Evolutionary conservation across 2,797 vertebrate genomes (phyloP).

Genomic region (Trichosurus vulpecula): DNA sequence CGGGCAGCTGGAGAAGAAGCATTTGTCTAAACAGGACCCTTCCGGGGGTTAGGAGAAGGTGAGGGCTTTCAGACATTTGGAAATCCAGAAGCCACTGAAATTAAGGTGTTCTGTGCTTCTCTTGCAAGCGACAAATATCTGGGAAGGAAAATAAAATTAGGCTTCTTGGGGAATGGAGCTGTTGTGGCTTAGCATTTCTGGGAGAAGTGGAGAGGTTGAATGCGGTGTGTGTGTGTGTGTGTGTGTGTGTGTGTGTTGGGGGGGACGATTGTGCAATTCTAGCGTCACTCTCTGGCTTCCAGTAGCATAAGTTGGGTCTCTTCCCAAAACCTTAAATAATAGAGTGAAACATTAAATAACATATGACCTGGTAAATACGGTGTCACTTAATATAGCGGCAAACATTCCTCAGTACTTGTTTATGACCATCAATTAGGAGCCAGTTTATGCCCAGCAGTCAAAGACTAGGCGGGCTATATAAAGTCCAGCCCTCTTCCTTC

Average conservation of each 20-base stretch:
- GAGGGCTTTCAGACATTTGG: no score
- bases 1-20: not conserved
- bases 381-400: conserved; percentile 12
- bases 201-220: not conserved
- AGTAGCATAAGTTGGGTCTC: conserved; percentile 46
- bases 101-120: not conserved
- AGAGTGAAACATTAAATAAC: conserved; percentile 23
- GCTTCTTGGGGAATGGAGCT: not conserved
- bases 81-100: not conserved
- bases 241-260: no score
- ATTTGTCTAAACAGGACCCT: not conserved
- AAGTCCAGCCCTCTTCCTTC: not conserved
- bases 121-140: not conserved
- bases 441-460: not conserved
- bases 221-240: not conserved
- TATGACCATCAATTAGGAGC: not conserved
- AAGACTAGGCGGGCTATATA: not conserved
- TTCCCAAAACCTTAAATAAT: conserved; percentile 47
- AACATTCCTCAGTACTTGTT: not conserved
- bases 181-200: not conserved
- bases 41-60: not conserved
- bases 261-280: not conserved
- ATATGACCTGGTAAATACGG: conserved; percentile 24
- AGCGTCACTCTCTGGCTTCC: conserved; percentile 56
- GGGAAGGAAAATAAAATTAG: conserved; percentile 12